Conservation (phyloP, 2,797 vertebrate genomes). For the Furcifer pardalis region DNA sequence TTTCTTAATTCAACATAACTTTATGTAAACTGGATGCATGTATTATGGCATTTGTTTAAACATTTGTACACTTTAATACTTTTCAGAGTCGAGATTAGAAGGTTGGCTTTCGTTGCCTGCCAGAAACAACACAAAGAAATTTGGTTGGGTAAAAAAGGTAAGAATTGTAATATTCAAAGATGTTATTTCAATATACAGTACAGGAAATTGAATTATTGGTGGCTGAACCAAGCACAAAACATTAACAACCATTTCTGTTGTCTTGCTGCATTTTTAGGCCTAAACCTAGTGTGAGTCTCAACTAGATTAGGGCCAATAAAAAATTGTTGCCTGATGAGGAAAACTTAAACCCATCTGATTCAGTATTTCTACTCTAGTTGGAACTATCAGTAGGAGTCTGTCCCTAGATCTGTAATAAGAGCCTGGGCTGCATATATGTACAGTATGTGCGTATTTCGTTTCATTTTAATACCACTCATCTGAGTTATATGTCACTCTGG, state of each 20-base stretch:
- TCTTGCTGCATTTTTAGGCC: not conserved
- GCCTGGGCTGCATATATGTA: no score
- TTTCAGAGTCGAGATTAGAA: constrained; percentile 89
- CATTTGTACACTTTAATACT: constrained; percentile 30
- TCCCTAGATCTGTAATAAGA: not conserved
- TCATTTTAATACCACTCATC: no score
- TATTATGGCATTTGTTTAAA: not conserved
- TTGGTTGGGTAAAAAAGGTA: constrained; percentile 98
- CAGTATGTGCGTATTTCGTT: no score
- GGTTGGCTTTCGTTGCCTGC: constrained; percentile 98
- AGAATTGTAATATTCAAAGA: not conserved
- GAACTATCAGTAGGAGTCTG: no score
- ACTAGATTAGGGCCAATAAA: no score
- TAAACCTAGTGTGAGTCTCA: no score
- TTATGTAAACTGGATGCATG: not conserved
- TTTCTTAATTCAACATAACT: not conserved
- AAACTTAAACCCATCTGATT: no score
- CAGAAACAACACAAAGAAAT: constrained; percentile 96
- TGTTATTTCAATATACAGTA: not conserved
- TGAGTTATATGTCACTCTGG: no score
- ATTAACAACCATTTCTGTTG: constrained; percentile 13
- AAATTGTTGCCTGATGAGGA: no score
- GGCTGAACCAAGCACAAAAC: not conserved
- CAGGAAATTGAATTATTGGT: not conserved
- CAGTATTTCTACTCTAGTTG: no score